Evolutionary conservation across 2,113 vertebrate species (phyloP), one percentile per base, ranked within the genome.

Genomic region (Sorex fumeus): DNA sequence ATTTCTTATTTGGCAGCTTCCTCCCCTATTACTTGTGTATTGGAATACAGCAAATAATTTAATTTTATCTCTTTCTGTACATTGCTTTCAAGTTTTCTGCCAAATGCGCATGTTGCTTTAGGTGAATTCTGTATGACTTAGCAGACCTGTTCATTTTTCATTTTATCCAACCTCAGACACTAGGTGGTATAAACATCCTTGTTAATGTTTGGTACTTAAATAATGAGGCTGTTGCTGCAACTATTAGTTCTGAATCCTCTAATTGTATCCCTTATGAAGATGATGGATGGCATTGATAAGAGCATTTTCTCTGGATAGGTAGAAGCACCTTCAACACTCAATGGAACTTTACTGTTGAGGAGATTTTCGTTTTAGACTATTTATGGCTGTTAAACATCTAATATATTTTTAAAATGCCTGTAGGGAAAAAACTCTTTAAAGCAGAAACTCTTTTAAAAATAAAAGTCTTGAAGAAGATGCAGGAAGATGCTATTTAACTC

Each of bases 21-120:
- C 88, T 90, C 32, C 70, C 67, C 0, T n/a, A 2, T 91, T 93
- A 21, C 57, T 94, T 62, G 47, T 79, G 71, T 84, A 77, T 66
- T 71, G 84, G 93, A 77, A 90, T 91, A 70, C 28, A 93, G 90
- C 90, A 91, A 91, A 92, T 95, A 91, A 96, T 96, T 95, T 94
- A 94, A 92, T 96, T 95, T 94, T 92, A 81, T 92, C 93, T 95
- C 90, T 92, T 95, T 96, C 84, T 92, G 53, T 95, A 81, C 69
- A 23, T 79, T 88, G 69, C 88, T 93, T 96, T 96, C 94, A 95
- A 84, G 47, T 77, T 93, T 90, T 78, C 45, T 91, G 72, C 80
- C 74, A 74, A 84, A 78, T 71, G 83, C 0, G 0, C 47, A 32
- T 66, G 47, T 88, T 78, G 72, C 93, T 94, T 81, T 94, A 88